Evolutionary conservation across 2,888 invertebrate species (phyloP), one percentile per base, ranked within the genome.

Genomic region (Coleophora deauratella): DNA sequence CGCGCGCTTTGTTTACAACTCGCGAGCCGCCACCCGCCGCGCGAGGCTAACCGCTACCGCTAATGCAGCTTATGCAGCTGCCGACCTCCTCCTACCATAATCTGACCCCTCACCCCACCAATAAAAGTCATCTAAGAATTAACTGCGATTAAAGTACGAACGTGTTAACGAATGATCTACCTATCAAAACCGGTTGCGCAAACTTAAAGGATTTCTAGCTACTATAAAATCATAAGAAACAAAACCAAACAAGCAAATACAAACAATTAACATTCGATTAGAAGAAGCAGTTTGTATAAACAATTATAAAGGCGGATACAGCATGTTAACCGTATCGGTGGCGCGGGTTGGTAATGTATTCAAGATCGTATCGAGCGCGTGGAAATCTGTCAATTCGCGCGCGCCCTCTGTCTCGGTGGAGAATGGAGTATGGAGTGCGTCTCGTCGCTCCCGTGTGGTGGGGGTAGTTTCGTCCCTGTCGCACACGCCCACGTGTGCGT

Each of bases 331-430:
- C 51, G 54, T 52, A 62, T 60, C 57, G 52, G 53, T 47, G 51
- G 53, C 47, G 51, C 56, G 53, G 59, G 50, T 53, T 66, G 62
- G 67, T 76, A 78, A 74, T 74, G 66, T 69, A 63, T 73, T 70
- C 72, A 65, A 77, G 78, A 78, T 77, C 63, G 76, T 79, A 80
- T 80, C 73, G 78, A 79, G 70, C 78, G 79, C 63, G 72, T 66
- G 67, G 68, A 73, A 70, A 74, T 72, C 73, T 75, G 76, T 76
- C 71, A 76, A 72, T 72, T 73, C 70, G 73, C 70, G 73, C 68
- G 73, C 75, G 61, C 73, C 71, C 72, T 66, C 59, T 59, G 62
- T 60, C 55, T 58, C 49, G 54, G 57, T 38, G 54, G n/a, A n/a
- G n/a, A n/a, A n/a, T n/a, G n/a, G n/a, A n/a, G n/a, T n/a, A n/a